phyloP scores from a whole-genome alignment of 2,113 vertebrate genomes.

The Anoura caudifer region DNA sequence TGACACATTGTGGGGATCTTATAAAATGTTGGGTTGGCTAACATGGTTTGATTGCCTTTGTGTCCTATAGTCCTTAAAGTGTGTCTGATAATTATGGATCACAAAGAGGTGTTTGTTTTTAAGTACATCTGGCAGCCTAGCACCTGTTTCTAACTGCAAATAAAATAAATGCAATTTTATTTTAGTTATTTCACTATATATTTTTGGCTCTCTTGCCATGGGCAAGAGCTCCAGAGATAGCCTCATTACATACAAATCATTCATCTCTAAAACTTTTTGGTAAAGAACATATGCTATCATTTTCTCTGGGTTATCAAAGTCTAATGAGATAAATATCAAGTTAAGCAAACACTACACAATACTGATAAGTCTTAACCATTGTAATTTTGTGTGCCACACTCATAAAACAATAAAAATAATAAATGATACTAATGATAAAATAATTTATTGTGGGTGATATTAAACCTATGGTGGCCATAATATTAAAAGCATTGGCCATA shows the following conservation, averaged over 20 bases:
- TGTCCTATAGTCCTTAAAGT: background rate
- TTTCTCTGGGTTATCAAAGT: conserved; percentile 37
- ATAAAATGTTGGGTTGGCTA: background rate
- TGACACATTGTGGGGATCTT: background rate
- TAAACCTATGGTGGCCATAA: background rate
- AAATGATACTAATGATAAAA: conserved; percentile 27
- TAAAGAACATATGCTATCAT: conserved; percentile 4
- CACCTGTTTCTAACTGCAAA: background rate
- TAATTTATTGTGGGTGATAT: background rate
- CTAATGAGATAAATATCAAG: conserved; percentile 6
- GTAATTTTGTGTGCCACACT: background rate
- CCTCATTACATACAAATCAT: background rate
- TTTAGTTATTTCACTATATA: background rate
- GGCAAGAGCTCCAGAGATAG: conserved; percentile 45
- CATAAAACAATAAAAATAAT: conserved; percentile 40
- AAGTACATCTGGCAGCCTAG: conserved; percentile 60
- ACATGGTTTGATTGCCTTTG: background rate
- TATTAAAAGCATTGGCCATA: background rate
- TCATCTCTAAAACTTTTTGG: conserved; percentile 6
- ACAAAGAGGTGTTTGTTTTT: background rate
- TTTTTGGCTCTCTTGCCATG: conserved; percentile 50
- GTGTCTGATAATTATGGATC: background rate
- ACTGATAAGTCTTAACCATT: background rate
- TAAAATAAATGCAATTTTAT: background rate
- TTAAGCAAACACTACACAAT: conserved; percentile 38